Conservation (phyloP, 2,113 vertebrate genomes). For the Heliornis fulica region DNA sequence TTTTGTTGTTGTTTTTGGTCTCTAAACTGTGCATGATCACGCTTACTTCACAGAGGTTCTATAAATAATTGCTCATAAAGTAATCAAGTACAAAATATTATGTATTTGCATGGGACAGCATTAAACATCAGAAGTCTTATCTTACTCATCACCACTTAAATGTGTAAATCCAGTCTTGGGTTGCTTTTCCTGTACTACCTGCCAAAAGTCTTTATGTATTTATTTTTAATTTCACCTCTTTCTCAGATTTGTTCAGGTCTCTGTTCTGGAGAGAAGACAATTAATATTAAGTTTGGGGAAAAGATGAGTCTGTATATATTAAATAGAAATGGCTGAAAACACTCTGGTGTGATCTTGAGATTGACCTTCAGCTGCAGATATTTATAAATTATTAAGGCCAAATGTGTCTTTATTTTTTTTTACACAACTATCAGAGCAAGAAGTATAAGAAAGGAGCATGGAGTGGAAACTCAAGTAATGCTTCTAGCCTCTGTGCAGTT, state of each 20-base stretch:
- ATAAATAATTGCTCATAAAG: background rate
- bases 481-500: background rate
- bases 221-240: background rate
- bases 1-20: background rate
- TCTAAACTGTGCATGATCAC: background rate
- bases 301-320: background rate
- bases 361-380: background rate
- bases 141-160: background rate
- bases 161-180: background rate
- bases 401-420: background rate
- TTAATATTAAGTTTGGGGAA: background rate
- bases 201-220: background rate
- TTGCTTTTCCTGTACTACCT: background rate
- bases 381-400: background rate
- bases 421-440: background rate
- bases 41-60: background rate
- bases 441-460: background rate
- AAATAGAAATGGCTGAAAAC: background rate
- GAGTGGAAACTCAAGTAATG: background rate
- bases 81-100: background rate
- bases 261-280: background rate
- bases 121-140: background rate
- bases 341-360: background rate
- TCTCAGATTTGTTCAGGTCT: background rate
- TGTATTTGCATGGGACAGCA: background rate